Conservation (phyloP, 1,140 invertebrate species). For the Drosophila auraria region DNA sequence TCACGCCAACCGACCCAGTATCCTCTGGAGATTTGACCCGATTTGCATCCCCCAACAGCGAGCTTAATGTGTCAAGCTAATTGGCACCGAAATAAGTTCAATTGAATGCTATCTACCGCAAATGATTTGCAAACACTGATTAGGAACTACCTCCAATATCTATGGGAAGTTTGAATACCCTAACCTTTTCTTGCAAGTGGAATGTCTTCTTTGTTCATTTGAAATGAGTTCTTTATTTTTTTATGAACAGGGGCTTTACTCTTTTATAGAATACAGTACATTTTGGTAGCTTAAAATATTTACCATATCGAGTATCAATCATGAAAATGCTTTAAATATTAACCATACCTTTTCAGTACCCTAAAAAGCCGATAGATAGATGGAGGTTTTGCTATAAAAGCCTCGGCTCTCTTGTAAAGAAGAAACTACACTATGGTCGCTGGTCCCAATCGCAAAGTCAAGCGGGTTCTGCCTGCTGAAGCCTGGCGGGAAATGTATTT, state of each 20-base stretch:
- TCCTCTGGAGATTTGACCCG: conserved; percentile 29
- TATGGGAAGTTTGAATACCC: not conserved
- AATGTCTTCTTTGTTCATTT: not conserved
- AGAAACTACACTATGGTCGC: conserved; percentile 36
- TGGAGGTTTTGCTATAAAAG: conserved; percentile 43
- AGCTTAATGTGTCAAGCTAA: conserved; percentile 50
- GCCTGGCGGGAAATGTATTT: conserved; percentile 18
- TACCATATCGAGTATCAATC: too few species aligned
- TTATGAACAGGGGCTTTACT: too few species aligned
- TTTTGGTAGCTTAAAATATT: too few species aligned
- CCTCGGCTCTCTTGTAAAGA: not conserved
- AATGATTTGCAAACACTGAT: conserved; percentile 76
- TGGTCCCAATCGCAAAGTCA: conserved; percentile 4
- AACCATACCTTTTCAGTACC: not conserved
- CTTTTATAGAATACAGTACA: too few species aligned
- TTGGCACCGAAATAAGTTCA: conserved; percentile 57
- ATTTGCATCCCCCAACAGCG: conserved; percentile 40
- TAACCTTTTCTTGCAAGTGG: not conserved
- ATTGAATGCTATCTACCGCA: conserved; percentile 58
- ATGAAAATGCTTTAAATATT: too few species aligned
- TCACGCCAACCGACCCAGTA: conserved; percentile 40
- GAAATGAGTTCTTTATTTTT: too few species aligned
- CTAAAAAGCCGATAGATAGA: not conserved
- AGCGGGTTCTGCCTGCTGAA: not conserved
- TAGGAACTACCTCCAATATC: conserved; percentile 4